Base-by-base conservation (phyloP, 2,888 invertebrate genomes). In the Oscheius sp. region DNA sequence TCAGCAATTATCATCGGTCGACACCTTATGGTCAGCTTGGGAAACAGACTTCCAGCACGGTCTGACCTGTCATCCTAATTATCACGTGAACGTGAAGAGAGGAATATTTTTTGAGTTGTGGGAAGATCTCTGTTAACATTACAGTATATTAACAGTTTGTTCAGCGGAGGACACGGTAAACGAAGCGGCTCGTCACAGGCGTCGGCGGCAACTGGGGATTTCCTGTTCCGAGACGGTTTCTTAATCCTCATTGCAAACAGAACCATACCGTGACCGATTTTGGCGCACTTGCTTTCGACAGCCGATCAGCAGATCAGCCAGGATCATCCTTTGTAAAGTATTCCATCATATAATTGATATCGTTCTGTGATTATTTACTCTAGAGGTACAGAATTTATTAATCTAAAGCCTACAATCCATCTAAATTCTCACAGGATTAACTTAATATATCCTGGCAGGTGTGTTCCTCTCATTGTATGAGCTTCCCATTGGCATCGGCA, bases 121-220 rank as follows among this genome's bases (percentile, higher is more conserved):
- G 41, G 41, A 50, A 54, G 54, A 12, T 26, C 26, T 44, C n/a
- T 44, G 59, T 59, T 38, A 41, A 44, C 59, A 41, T 59, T 54
- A 54, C 54, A 54, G 54, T 54, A 54, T 17, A 17, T 30, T 44
- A 33, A 44, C 14, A 59, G 59, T 59, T 59, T 59, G 59, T 59
- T 41, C 59, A 44, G 44, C 41, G 50, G n/a, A n/a, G 59, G 59
- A 44, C 59, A 59, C 59, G 59, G 59, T 59, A 59, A 59, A 59
- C 59, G 41, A 59, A 26, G 59, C 62, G 62, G 62, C 62, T 22
- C 47, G 49, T 62, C 47, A 47, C 30, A 62, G 62, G 62, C 62
- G 62, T 47, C 32, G 9, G 47, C 47, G 30, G 47, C 49, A 62
- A 62, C 62, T 44, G 62, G 47, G 33, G 62, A 62, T 62, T 62